phyloP scores from a whole-genome alignment of 2,888 invertebrate genomes.

The Tridacna gigas region DNA sequence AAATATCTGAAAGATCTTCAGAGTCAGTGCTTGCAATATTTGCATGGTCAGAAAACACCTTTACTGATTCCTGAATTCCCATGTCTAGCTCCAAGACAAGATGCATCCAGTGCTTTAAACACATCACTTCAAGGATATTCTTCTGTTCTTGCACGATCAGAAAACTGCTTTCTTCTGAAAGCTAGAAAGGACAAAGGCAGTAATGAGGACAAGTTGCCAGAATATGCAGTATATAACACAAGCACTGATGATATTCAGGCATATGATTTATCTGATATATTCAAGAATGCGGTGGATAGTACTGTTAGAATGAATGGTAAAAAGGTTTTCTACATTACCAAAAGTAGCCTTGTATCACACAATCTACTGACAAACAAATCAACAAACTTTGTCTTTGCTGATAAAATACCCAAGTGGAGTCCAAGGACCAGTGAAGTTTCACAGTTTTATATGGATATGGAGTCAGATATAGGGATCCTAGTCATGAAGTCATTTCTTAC shows the following conservation, averaged over 20 bases:
- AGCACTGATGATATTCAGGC: slow-evolving; percentile 42
- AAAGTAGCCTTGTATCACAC: slow-evolving; percentile 30
- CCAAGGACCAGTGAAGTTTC: slow-evolving; percentile 15
- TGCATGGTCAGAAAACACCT: slow-evolving; percentile 59
- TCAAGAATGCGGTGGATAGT: background rate
- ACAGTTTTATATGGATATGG: slow-evolving; percentile 10
- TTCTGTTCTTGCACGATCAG: slow-evolving; percentile 43
- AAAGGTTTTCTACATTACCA: slow-evolving; percentile 26
- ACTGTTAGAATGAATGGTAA: slow-evolving; percentile 25
- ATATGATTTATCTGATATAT: slow-evolving; percentile 22
- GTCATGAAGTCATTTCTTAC: slow-evolving; percentile 17
- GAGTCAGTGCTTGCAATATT: slow-evolving; percentile 58
- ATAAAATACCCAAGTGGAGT: slow-evolving; percentile 38
- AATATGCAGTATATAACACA: slow-evolving; percentile 53
- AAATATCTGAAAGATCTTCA: slow-evolving; percentile 63
- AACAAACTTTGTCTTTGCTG: slow-evolving; percentile 26
- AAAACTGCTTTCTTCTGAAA: slow-evolving; percentile 56
- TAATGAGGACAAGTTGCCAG: slow-evolving; percentile 34
- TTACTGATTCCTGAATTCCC: slow-evolving; percentile 73
- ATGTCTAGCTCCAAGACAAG: slow-evolving; percentile 69
- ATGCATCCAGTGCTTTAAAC: slow-evolving; percentile 57
- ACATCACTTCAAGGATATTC: slow-evolving; percentile 51
- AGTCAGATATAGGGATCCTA: slow-evolving; percentile 5
- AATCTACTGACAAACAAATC: slow-evolving; percentile 18
- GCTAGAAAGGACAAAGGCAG: slow-evolving; percentile 29